Evolutionary conservation across 2,888 invertebrate species (phyloP), one percentile per base, ranked within the genome.

Genomic region (Sphinx pinastri): DNA sequence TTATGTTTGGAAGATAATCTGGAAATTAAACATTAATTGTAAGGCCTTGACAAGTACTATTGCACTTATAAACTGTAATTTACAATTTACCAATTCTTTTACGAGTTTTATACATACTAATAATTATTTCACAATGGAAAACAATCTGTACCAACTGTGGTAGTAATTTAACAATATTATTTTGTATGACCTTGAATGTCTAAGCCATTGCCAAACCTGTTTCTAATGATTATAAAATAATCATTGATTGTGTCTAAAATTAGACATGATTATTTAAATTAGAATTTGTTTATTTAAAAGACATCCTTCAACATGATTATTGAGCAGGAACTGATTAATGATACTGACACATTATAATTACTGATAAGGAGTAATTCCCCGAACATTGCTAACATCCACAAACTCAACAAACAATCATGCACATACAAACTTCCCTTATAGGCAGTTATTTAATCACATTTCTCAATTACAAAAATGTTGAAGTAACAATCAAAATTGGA

Each of bases 1-100:
- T 12, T 60, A 45, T 47, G 14, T n/a, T 60, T 60, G 45, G 2
- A 47, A 16, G 60, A 60, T 60, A 60, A 60, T 12, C n/a, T 60
- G 10, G 11, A 60, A 60, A 45, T 47, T 5, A 45, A 16, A 60
- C 45, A 16, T 45, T 47, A n/a, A 60, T 8, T 45, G n/a, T 12
- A 45, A 16, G n/a, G n/a, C 47, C 16, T 11, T 16, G 47, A 16
- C 45, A n/a, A 45, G 10, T 4, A n/a, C n/a, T 0, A 38, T 11
- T 45, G 31, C n/a, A 45, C 14, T 5, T 38, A 14, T 38, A 16
- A 7, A 4, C n/a, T 38, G n/a, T 45, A 45, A n/a, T 45, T 31
- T 14, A 14, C 25, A 25, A 2, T 25, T 25, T 25, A 14, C 6
- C 13, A 12, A 31, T 51, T 11, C 13, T 12, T 4, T 12, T 13